Percentiles rank a stretch among this genome's conserved stretches.
phyloP scores from a whole-genome alignment of 2,797 vertebrate species.

The Xerus rutilus region DNA sequence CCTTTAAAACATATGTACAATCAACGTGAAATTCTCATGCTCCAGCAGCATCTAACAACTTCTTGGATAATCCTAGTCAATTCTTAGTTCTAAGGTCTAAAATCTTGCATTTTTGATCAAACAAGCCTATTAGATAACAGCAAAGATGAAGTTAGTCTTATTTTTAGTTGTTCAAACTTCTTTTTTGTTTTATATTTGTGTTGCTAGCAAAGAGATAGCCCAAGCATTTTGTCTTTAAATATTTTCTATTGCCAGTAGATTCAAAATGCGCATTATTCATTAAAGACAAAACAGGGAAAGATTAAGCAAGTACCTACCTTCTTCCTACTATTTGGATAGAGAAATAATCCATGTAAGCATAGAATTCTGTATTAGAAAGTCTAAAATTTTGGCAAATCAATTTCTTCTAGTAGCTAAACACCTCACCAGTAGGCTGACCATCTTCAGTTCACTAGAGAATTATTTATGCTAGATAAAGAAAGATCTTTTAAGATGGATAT shows the following conservation, averaged over 20 bases:
- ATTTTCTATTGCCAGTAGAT: background rate
- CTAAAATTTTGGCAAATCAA: background rate
- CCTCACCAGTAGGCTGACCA: background rate
- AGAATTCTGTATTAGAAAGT: background rate
- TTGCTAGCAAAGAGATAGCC: background rate
- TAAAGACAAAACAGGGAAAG: background rate
- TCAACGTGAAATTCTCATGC: conserved; percentile 75
- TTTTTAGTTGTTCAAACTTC: background rate
- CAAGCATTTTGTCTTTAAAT: background rate
- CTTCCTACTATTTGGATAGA: background rate
- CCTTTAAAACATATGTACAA: conserved; percentile 66
- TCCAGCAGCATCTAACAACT: conserved; percentile 31
- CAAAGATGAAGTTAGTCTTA: background rate
- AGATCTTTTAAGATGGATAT: background rate
- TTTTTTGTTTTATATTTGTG: background rate
- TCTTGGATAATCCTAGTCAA: conserved; percentile 1
- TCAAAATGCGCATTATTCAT: background rate
- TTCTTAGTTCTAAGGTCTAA: conserved; percentile 35
- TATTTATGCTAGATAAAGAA: background rate
- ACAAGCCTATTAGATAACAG: conserved; percentile 14
- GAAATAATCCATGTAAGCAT: background rate
- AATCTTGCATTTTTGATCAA: conserved; percentile 46
- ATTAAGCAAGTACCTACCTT: background rate
- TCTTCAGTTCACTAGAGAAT: background rate
- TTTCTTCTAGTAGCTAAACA: background rate